These are phyloP conservation scores for Zaprionus ornatus DNA, from an alignment of 1,140 invertebrate species.

Conservation along the genomic window DNA sequence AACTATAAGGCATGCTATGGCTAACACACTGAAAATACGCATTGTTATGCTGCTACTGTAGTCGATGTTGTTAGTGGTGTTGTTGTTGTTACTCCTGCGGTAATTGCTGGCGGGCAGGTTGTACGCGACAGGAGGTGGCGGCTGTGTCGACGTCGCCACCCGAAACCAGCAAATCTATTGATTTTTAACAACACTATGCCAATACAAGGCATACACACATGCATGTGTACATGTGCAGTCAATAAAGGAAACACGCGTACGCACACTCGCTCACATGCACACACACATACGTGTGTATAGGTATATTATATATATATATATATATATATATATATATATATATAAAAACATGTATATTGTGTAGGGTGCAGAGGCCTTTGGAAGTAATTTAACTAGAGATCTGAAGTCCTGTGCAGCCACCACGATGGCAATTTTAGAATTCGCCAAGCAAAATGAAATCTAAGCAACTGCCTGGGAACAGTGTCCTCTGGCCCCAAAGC, in stretches of 20 bases:
- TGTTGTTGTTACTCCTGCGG: slow-evolving; percentile 9
- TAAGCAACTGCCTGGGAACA: background rate
- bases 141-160: slow-evolving; percentile 3
- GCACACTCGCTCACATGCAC: slow-evolving; percentile 15
- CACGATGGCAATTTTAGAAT: background rate
- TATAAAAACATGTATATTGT: too few relatives aligned
- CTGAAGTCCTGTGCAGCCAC: background rate
- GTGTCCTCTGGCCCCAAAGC: background rate
- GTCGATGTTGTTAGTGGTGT: slow-evolving; percentile 10
- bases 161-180: slow-evolving; percentile 64
- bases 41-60: slow-evolving; percentile 36
- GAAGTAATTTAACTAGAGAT: background rate
- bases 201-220: slow-evolving; percentile 46
- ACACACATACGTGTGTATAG: background rate
- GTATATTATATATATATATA: background rate
- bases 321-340: background rate
- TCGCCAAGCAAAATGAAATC: background rate
- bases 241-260: slow-evolving; percentile 12
- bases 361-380: background rate
- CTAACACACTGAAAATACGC: slow-evolving; percentile 23
- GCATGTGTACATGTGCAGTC: slow-evolving; percentile 22
- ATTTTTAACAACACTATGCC: slow-evolving; percentile 71
- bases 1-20: background rate
- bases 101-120: slow-evolving; percentile 15
- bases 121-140: background rate